Evolutionary conservation across 1,140 invertebrate species (phyloP), one percentile per base, ranked within the genome.

Genomic region (Drosophila trapezifrons): DNA sequence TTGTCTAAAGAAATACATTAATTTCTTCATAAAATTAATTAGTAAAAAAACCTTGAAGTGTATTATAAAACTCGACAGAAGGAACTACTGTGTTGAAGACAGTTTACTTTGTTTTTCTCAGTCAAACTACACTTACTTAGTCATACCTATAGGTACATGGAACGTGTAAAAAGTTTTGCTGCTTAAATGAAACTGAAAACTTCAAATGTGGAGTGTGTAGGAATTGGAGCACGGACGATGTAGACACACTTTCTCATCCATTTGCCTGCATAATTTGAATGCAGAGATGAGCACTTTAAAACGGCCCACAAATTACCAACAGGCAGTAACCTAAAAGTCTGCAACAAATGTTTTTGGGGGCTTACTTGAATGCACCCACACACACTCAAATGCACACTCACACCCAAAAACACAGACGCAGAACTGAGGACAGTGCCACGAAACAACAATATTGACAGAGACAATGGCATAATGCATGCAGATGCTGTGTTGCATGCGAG

Each of bases 401-500:
- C 37, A 59, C 65, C 47, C 38, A 52, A 29, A 71, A 43, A 49
- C 38, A 66, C 38, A 42, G 35, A 60, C 22, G 32, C 54, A 62
- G 70, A 55, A 42, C 52, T 38, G 49, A 63, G 70, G 64, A 80
- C 67, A 76, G 67, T 67, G 67, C 73, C 74, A 78, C 79, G 67
- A 66, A 73, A 65, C 62, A 84, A 85, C 81, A 84, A 84, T 84
- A 84, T 84, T 84, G 81, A 85, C 81, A 85, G 62, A 84, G 81
- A 84, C 80, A 84, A 84, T 84, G 80, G 77, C 81, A 84, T 85
- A 84, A 84, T 84, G 80, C 81, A 76, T 85, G 80, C 81, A 85
- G 76, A 69, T 83, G 60, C 66, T 74, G 60, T 52, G 64, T 69
- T 69, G 42, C 38, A 43, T 80, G 42, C 52, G 62, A 58, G 58